These are phyloP conservation scores for Sphecodes monilicornis DNA, from an alignment of 2,888 invertebrate genomes.

Conservation along the genomic window DNA sequence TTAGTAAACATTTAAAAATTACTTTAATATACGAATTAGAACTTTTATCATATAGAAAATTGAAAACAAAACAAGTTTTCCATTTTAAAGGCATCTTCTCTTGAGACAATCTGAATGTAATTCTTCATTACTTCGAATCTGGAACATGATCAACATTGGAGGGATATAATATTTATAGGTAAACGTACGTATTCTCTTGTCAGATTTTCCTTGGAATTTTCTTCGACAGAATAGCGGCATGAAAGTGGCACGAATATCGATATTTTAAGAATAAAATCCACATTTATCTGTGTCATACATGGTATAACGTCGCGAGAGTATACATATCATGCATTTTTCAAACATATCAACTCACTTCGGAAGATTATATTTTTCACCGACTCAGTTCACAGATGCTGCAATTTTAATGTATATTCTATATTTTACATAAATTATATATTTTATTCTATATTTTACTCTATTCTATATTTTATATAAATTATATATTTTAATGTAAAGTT, in stretches of 20 bases:
- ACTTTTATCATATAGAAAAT: not conserved
- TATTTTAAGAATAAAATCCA: slow-evolving; percentile 6
- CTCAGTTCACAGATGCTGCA: not conserved
- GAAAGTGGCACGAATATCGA: not conserved
- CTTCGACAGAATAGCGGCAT: not conserved
- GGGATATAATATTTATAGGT: not conserved
- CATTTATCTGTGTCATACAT: not conserved
- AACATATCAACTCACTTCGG: not conserved
- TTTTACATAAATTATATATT: too few relatives aligned
- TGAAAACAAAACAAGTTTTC: not conserved
- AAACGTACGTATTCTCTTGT: not conserved
- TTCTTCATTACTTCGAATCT: not conserved
- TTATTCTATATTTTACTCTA: too few relatives aligned
- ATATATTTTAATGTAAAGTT: too few relatives aligned
- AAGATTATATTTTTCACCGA: not conserved
- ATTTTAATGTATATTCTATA: not conserved
- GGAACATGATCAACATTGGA: not conserved
- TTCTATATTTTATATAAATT: too few relatives aligned
- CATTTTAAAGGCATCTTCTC: not conserved
- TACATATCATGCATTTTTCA: slow-evolving; percentile 2
- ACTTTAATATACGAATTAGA: not conserved
- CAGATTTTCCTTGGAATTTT: not conserved
- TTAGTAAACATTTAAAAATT: too few relatives aligned
- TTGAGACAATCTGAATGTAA: not conserved
- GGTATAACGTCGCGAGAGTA: not conserved